These are phyloP conservation scores for Mythimna albipuncta DNA, from an alignment of 2,888 invertebrate genomes.

Conservation along the genomic window DNA sequence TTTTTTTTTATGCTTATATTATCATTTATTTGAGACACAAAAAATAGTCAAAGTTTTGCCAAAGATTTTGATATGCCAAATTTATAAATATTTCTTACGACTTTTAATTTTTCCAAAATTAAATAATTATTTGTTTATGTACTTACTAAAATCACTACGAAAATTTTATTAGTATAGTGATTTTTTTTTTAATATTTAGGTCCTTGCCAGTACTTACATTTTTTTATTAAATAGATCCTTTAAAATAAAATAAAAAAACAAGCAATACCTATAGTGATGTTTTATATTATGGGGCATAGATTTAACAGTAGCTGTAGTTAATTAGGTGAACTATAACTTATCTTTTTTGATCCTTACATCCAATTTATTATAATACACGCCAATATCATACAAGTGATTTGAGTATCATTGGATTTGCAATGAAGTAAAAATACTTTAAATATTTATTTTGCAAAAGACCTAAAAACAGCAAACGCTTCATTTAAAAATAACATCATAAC, in stretches of 20 bases:
- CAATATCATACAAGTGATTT: background rate
- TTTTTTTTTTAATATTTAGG: background rate
- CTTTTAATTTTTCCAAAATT: background rate
- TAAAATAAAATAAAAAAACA: background rate
- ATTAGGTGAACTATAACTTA: background rate
- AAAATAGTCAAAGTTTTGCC: background rate
- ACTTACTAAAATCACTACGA: background rate
- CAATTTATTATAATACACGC: background rate
- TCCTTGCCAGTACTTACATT: background rate
- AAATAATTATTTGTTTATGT: background rate
- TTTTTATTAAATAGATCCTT: background rate
- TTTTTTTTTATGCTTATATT: constrained; percentile 51
- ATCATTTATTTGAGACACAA: background rate
- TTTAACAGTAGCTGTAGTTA: background rate
- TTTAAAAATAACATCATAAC: background rate
- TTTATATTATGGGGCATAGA: background rate
- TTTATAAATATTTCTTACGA: background rate
- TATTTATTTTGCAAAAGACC: background rate
- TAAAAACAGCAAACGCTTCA: background rate
- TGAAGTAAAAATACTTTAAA: background rate
- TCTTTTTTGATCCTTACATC: background rate
- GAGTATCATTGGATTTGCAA: no score
- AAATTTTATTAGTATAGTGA: background rate
- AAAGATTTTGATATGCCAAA: background rate
- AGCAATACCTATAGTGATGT: background rate